phyloP scores from a whole-genome alignment of 2,113 vertebrate genomes.

The Felis catus region DNA sequence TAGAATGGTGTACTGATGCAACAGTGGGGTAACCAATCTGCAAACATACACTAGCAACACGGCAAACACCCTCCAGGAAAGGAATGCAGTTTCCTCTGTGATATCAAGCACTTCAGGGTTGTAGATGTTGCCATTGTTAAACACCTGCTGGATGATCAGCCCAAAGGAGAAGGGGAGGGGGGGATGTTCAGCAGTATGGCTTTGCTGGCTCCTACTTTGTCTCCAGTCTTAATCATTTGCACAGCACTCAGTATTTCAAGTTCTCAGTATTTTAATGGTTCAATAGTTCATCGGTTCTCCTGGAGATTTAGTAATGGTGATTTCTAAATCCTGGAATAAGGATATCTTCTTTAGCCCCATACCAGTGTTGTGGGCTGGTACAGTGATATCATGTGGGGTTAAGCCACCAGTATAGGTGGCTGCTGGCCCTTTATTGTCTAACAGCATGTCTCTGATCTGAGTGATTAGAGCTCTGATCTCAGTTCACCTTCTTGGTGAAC shows the following conservation, averaged over 20 bases:
- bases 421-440: slow-evolving; percentile 95
- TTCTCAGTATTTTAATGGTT: too few species aligned
- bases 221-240: background rate
- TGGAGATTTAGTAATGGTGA: background rate
- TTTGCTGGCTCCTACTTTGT: background rate
- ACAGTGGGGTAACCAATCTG: slow-evolving; percentile 94
- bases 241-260: background rate
- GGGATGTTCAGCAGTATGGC: background rate
- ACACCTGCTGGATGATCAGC: background rate
- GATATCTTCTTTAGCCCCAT: background rate
- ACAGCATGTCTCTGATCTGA: slow-evolving; percentile 92
- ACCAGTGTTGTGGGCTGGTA: slow-evolving; percentile 85
- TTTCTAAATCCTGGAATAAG: background rate
- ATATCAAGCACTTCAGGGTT: background rate
- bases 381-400: slow-evolving; percentile 91
- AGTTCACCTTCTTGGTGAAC: slow-evolving; percentile 93
- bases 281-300: background rate
- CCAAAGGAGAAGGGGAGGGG: background rate
- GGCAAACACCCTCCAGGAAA: slow-evolving; percentile 89
- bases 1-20: slow-evolving; percentile 91
- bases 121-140: background rate
- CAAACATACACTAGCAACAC: slow-evolving; percentile 93
- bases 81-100: slow-evolving; percentile 87
- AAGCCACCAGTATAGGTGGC: slow-evolving; percentile 93
- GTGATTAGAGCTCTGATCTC: slow-evolving; percentile 89